Base-by-base conservation (phyloP, 2,888 invertebrate species). In the Eristalinus sepulchralis region DNA sequence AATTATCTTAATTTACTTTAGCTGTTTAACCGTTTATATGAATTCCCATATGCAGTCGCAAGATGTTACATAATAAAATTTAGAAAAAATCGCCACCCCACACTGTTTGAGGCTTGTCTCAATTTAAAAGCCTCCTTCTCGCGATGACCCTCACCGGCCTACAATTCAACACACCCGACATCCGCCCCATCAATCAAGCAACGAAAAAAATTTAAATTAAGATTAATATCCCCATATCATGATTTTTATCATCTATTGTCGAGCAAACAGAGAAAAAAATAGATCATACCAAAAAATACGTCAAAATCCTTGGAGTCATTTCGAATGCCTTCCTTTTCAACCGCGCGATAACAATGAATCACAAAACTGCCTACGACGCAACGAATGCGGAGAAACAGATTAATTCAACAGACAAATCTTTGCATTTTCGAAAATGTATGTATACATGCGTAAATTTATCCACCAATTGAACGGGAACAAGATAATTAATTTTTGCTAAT, bases 251-350 rank as follows among this genome's bases (percentile, higher is more conserved):
- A 24, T 13, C 11, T 24, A 11, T 24, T 53, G 17, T 53, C 17
- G 11, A 57, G 24, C 24, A 57, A 24, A 10, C 17, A 81, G 53
- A 78, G 57, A 78, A 88, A 75, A 62, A 86, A 80, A 39, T 55
- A 55, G 22, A 36, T 62, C 89, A 89, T 92, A 91, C 92, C 91
- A 92, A 89, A 88, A 91, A 90, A 85, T 91, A 91, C 60, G 90
- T 90, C 27, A 91, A 89, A 70, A 92, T 90, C 89, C 91, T 89
- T 22, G 91, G 91, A 79, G 91, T 89, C 92, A 91, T 91, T 88
- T 82, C 83, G 9, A 24, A 6, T 47, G n/a, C n/a, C n/a, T 34
- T 34, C 10, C 10, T 34, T 34, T 34, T 34, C 34, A 34, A 34
- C 8, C 10, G 17, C 47, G 47, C 47, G 5, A 47, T 17, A 47